Evolutionary conservation across 1,140 invertebrate genomes (phyloP).

Genomic region (Zaprionus gabonicus): DNA sequence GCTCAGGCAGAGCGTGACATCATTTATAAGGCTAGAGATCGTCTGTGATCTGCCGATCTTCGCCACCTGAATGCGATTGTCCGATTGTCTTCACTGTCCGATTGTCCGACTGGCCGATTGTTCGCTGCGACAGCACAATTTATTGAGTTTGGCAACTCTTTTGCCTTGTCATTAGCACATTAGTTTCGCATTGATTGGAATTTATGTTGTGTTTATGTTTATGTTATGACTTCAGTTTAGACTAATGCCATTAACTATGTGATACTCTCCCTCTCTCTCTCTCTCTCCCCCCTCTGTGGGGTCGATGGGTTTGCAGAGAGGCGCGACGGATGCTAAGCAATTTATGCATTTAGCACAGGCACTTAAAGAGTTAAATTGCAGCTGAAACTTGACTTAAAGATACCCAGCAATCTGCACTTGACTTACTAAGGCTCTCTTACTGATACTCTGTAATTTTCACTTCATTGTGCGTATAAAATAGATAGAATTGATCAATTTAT

Average conservation of each 20-base stretch:
- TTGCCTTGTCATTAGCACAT: conserved; percentile 53
- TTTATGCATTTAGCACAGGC: conserved; percentile 35
- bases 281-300: too few species aligned
- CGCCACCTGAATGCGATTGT: conserved; percentile 16
- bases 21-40: conserved; percentile 51
- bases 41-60: conserved; percentile 11
- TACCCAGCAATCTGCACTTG: neutral
- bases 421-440: neutral
- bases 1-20: conserved; percentile 68
- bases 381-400: neutral
- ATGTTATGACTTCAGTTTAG: conserved; percentile 57
- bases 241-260: conserved; percentile 46
- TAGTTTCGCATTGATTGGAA: conserved; percentile 67
- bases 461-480: too few species aligned
- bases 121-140: conserved; percentile 26
- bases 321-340: neutral
- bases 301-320: too few species aligned
- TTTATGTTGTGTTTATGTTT: conserved; percentile 73
- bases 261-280: too few species aligned
- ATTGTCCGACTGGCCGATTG: conserved; percentile 1
- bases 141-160: conserved; percentile 51
- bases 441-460: neutral
- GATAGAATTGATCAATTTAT: too few species aligned
- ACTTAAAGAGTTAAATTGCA: neutral
- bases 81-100: neutral